Percentiles rank a stretch among this genome's conserved stretches.
Evolutionary conservation across 2,797 vertebrate genomes (phyloP).

Genomic region (Cyclopterus lumpus): DNA sequence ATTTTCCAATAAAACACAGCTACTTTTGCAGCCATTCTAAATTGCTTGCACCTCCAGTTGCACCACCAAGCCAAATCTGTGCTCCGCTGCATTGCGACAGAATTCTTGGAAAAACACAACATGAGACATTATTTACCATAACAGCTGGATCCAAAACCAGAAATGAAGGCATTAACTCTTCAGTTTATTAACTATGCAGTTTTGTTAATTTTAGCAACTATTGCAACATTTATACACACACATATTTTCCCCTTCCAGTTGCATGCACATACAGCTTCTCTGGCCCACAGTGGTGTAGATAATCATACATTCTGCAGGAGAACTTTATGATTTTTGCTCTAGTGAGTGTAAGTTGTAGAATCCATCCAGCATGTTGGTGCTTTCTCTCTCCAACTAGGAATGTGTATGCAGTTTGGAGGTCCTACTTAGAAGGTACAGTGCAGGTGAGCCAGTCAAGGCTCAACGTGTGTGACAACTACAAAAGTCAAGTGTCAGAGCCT

Average conservation of each 20-base stretch:
- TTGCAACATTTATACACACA: slow-evolving; percentile 6
- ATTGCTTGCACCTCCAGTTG: slow-evolving; percentile 1
- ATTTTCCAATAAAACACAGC: not conserved
- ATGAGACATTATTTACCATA: slow-evolving; percentile 32
- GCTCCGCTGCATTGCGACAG: not conserved
- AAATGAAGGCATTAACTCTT: not conserved
- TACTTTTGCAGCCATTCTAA: not conserved
- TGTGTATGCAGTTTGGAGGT: slow-evolving; percentile 96
- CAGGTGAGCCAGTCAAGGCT: slow-evolving; percentile 96
- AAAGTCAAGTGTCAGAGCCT: slow-evolving; percentile 93
- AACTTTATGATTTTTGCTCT: slow-evolving; percentile 10
- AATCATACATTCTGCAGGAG: slow-evolving; percentile 9
- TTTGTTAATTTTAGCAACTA: not conserved
- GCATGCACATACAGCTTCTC: not conserved
- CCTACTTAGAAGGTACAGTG: slow-evolving; percentile 94
- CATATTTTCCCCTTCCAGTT: not conserved
- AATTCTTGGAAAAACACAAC: not conserved
- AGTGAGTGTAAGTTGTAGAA: not conserved
- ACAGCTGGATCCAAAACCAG: slow-evolving; percentile 12
- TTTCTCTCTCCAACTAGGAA: slow-evolving; percentile 82
- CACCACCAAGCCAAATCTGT: slow-evolving; percentile 1
- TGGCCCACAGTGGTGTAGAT: not conserved
- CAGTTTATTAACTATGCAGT: no score
- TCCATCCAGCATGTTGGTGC: slow-evolving; percentile 1
- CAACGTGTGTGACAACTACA: slow-evolving; percentile 96